Evolutionary conservation across 30 jellyfish, hydroid and myxozoan genomes (phyloP), one percentile per base, ranked within the genome.

Genomic region (Hydractinia symbiolongicarpus): DNA sequence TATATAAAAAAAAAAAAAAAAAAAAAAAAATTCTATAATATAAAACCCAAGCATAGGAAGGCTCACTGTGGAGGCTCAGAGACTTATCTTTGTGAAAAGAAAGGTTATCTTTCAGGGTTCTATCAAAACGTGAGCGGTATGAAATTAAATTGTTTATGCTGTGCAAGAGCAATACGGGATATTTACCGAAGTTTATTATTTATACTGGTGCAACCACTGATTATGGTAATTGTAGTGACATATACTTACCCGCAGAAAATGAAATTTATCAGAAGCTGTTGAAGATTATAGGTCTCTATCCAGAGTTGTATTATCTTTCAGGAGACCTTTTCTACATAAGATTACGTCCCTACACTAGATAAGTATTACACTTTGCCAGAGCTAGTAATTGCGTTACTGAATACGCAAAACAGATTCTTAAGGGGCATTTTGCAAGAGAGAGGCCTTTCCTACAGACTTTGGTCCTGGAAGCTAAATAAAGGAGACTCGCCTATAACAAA

Each of bases 361-460:
- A 73, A 30, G 1, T 51, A 13, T 73, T 73, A 73, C 77, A 73
- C 82, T 16, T 21, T 81, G 11, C 82, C 82, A 13, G 77, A 73
- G 15, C 76, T 73, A 17, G 20, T 4, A 50, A 50, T 16, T 11
- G 77, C 77, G 14, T 50, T 73, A 11, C 4, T 17, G n/a, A 51
- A 73, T 73, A 16, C 30, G 16, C 15, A 73, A 16, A 73, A 13
- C 51, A 77, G 51, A 16, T 73, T 76, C 4, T 73, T 16, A 13
- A 1, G 82, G 10, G 51, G 4, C 17, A 2, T 73, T 76, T 13
- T 3, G n/a, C 11, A 15, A 50, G 15, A 73, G 4, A 50, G 44
- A 30, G 44, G 44, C 44, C 44, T 2, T 30, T 30, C 44, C 44
- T 30, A 30, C 1, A 30, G 44, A 30, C 1, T 30, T 30, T 30